phyloP scores from a whole-genome alignment of 2,113 vertebrate genomes.

The Notothenia rossii region DNA sequence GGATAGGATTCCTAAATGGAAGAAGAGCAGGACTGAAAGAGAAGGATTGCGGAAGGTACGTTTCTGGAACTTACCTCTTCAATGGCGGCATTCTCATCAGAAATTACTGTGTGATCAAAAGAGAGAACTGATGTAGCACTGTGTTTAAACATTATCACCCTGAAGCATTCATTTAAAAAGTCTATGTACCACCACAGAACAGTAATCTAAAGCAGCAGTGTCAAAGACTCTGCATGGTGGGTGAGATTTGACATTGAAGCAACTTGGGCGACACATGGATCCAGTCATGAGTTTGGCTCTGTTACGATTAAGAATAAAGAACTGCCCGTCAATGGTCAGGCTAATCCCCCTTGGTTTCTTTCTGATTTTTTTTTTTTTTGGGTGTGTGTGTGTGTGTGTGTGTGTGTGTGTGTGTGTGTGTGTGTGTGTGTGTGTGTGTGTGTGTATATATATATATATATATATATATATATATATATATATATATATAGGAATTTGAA shows the following conservation, averaged over 20 bases:
- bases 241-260: conserved; percentile 1
- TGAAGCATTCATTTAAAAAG: not conserved
- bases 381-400: too few relatives aligned
- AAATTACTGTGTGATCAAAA: conserved; percentile 83
- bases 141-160: not conserved
- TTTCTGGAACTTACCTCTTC: conserved; percentile 52
- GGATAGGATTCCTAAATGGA: conserved; percentile 17
- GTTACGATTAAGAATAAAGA: not conserved
- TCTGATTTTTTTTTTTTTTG: too few relatives aligned
- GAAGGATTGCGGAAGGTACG: not conserved
- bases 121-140: not conserved
- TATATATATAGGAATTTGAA: too few relatives aligned
- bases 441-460: too few relatives aligned
- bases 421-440: too few relatives aligned
- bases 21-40: conserved; percentile 4
- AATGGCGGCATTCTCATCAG: conserved; percentile 84
- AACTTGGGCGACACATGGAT: conserved; percentile 27
- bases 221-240: not conserved
- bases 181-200: not conserved
- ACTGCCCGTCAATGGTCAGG: not conserved
- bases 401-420: too few relatives aligned
- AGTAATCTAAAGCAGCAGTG: not conserved
- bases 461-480: too few relatives aligned
- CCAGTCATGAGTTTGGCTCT: conserved; percentile 9
- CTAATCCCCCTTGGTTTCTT: not conserved